phyloP scores from a whole-genome alignment of 2,888 invertebrate species.

The Eristalinus sepulchralis region DNA sequence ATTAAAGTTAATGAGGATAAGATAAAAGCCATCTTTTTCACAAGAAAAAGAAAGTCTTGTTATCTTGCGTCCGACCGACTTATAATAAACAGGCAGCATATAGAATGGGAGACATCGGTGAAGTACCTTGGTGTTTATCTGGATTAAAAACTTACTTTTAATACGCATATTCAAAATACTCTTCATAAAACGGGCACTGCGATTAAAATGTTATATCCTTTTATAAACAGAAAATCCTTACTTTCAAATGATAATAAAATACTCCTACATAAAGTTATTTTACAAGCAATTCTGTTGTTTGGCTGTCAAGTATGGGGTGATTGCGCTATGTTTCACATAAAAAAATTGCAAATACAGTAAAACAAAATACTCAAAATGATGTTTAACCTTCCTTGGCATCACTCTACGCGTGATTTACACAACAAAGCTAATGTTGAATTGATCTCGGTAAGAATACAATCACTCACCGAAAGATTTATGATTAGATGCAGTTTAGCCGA shows the following conservation, averaged over 20 bases:
- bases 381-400: too few relatives aligned
- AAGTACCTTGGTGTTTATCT: background rate
- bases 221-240: background rate
- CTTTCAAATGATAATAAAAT: background rate
- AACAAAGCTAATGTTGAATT: too few relatives aligned
- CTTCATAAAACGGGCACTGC: background rate
- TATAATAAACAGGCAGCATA: background rate
- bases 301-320: background rate
- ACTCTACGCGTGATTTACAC: too few relatives aligned
- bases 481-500: too few relatives aligned
- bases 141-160: background rate
- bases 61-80: background rate
- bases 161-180: background rate
- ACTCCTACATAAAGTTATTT: background rate
- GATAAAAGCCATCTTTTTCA: background rate
- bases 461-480: too few relatives aligned
- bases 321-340: background rate
- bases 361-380: background rate
- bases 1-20: background rate
- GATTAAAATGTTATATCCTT: background rate
- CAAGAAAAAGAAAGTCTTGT: background rate
- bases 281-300: background rate
- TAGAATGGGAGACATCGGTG: background rate
- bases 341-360: background rate
- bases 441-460: too few relatives aligned